Evolutionary conservation across 2,797 vertebrate genomes (phyloP).

Genomic region (Poecilia gillii): DNA sequence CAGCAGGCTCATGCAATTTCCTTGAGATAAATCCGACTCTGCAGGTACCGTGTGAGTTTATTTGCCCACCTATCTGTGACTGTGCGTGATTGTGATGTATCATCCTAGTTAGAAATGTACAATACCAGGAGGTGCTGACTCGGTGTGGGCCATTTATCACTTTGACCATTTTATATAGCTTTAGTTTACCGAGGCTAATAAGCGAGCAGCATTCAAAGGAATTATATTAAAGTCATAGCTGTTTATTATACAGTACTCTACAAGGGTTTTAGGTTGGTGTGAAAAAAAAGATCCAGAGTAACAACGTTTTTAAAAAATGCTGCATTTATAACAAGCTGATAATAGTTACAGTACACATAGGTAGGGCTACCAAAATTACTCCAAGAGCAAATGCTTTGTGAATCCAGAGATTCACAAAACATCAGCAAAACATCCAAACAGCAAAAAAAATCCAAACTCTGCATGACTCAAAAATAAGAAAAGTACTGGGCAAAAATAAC

Average conservation of each 20-base stretch:
- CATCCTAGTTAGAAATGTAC: constrained; percentile 41
- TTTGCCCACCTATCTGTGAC: constrained; percentile 8
- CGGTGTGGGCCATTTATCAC: constrained; percentile 52
- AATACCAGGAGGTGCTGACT: constrained; percentile 55
- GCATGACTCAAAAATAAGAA: not conserved
- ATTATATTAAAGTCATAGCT: not conserved
- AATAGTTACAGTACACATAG: not conserved
- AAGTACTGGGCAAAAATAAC: not conserved
- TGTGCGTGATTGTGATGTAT: constrained; percentile 40
- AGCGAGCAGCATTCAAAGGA: not conserved
- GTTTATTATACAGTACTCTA: not conserved
- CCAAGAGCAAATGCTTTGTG: not conserved
- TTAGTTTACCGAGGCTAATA: constrained; percentile 20
- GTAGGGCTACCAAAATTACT: not conserved
- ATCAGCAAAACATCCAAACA: not conserved
- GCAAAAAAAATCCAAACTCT: not conserved
- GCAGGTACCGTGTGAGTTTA: constrained; percentile 18
- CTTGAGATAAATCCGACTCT: constrained; percentile 24
- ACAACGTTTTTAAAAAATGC: not conserved
- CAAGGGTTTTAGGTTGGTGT: not conserved
- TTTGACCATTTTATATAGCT: constrained; percentile 32
- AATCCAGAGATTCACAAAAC: too few relatives aligned
- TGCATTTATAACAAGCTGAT: too few relatives aligned
- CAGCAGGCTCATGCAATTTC: constrained; percentile 36
- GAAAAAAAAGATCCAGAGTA: not conserved